Evolutionary conservation across 2,113 vertebrate species (phyloP), one percentile per base, ranked within the genome.

Genomic region (Mixornis gularis): DNA sequence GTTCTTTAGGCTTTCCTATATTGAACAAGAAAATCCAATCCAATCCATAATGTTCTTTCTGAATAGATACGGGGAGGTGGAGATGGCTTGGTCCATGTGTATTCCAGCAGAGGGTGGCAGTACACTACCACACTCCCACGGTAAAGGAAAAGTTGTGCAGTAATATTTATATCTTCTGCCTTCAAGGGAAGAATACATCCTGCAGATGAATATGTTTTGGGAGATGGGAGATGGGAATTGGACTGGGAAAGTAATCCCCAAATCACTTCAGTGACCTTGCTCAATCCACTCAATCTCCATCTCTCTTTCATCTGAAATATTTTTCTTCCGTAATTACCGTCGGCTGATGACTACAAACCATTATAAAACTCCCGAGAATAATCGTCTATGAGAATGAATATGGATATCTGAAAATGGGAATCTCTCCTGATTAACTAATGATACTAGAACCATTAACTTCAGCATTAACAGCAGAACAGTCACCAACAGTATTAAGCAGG

Each of bases 81-180:
- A 85, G 48, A 58, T 64, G 64, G 14, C 48, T 79, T 56, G 77
- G 86, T 81, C 88, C 60, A 41, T 49, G 34, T 48, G 2, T 81
- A 49, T 76, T 95, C 80, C 92, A 92, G 79, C 90, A 95, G 95
- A 93, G 83, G 93, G 95, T 95, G 94, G 77, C 85, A 90, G 77
- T 56, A 90, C 85, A 53, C 76, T 85, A 40, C n/a, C 83, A 89
- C 30, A 25, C 40, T 92, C 71, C 52, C 72, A 34, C 14, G 41
- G 19, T 18, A 81, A 84, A 71, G 27, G 44, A 74, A 48, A 70
- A 71, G 53, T 69, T 89, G 41, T 46, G 44, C 46, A 73, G 41
- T 24, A 38, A 25, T 64, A 72, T 80, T 77, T 83, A 27, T 63
- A 59, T 24, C 17, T 79, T 65, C 30, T 64, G 43, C 34, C 65